A percentile compares a stretch with the other conserved stretches of the same genome.
These are phyloP conservation scores for Sarcophaga caerulescens DNA, from an alignment of 2,888 invertebrate species.

Conservation along the genomic window DNA sequence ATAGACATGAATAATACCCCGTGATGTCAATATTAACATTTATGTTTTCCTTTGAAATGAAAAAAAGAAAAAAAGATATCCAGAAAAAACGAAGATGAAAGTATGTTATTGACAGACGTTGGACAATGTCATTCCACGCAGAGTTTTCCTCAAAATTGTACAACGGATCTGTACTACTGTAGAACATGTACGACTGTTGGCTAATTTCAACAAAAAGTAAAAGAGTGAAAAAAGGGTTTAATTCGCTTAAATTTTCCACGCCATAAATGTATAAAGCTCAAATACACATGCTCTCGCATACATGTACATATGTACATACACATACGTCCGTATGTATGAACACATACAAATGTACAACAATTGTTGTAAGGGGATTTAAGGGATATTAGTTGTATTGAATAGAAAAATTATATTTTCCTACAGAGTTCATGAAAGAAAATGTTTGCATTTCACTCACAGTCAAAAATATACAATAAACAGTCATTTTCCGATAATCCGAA, in stretches of 20 bases:
- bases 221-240: conserved; percentile 26
- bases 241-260: neutral
- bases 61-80: conserved; percentile 15
- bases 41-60: neutral
- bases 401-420: neutral
- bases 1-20: neutral
- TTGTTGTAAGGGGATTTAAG: neutral
- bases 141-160: conserved; percentile 32
- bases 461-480: too few species aligned
- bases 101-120: conserved; percentile 13
- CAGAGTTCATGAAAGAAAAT: too few species aligned
- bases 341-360: neutral
- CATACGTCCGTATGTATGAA: neutral
- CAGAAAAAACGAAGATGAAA: conserved; percentile 2
- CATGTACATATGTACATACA: neutral
- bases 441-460: too few species aligned
- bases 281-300: too few species aligned
- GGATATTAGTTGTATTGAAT: neutral
- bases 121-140: conserved; percentile 16
- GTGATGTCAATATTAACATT: neutral
- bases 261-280: too few species aligned
- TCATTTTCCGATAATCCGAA: too few species aligned
- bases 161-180: conserved; percentile 26
- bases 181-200: conserved; percentile 44
- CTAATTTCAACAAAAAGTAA: conserved; percentile 17